A percentile compares a stretch with the other conserved stretches of the same genome.
Conservation (phyloP, 2,113 vertebrate genomes). For the Pogona vitticeps region DNA sequence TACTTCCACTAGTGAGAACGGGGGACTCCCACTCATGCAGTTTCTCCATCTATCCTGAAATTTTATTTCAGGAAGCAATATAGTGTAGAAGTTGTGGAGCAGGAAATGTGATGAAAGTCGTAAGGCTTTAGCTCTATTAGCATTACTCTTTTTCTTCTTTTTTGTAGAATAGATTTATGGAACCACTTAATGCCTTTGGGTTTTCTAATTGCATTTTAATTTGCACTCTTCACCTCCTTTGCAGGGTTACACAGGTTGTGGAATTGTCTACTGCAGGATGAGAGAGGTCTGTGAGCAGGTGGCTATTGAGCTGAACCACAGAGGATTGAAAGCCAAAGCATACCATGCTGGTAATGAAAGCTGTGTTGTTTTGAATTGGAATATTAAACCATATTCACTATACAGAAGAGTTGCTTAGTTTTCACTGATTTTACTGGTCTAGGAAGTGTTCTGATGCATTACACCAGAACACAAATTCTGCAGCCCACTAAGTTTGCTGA, state of each 20-base stretch:
- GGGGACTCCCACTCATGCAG: too few relatives aligned
- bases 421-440: background rate
- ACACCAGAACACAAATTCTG: background rate
- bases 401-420: background rate
- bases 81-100: too few relatives aligned
- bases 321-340: slow-evolving; percentile 87
- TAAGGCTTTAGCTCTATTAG: background rate
- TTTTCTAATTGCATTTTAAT: background rate
- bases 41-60: too few relatives aligned
- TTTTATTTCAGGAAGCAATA: too few relatives aligned
- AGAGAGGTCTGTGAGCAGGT: slow-evolving; percentile 92
- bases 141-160: background rate
- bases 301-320: slow-evolving; percentile 85
- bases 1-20: background rate
- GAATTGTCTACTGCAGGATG: slow-evolving; percentile 96
- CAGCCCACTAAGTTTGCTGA: background rate
- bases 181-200: background rate
- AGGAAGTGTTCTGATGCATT: background rate
- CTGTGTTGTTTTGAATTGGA: background rate
- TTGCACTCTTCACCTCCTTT: slow-evolving; percentile 13
- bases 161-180: background rate
- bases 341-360: slow-evolving; percentile 91
- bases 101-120: too few relatives aligned
- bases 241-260: slow-evolving; percentile 82
- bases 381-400: background rate